phyloP scores from a whole-genome alignment of 2,797 vertebrate species.

The Malurus splendens region DNA sequence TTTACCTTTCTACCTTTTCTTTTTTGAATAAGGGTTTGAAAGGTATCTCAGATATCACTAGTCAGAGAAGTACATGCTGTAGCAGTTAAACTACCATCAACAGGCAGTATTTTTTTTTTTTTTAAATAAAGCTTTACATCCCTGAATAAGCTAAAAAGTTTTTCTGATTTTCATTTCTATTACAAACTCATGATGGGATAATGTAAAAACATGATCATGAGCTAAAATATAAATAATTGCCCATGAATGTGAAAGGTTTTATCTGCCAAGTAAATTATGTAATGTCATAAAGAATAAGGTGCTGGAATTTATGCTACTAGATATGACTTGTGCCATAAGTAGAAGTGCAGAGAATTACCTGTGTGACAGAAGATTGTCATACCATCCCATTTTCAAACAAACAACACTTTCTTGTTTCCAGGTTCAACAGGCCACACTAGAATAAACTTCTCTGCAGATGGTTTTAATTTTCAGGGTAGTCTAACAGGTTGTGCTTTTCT shows the following conservation, averaged over 20 bases:
- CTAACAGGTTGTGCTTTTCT: not conserved
- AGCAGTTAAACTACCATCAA: not conserved
- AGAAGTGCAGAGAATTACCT: not conserved
- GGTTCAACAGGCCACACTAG: not conserved
- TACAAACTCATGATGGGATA: not conserved
- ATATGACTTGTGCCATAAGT: not conserved
- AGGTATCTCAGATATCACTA: not conserved
- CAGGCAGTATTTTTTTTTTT: not conserved
- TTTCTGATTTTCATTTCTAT: not conserved
- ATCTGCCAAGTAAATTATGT: not conserved
- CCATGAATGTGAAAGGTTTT: not conserved
- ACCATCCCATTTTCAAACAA: not conserved
- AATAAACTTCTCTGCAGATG: not conserved
- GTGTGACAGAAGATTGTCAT: not conserved
- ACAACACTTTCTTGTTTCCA: not conserved
- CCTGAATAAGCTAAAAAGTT: not conserved
- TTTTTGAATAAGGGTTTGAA: not conserved
- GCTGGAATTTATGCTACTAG: not conserved
- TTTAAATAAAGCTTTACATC: not conserved
- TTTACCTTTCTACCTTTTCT: not conserved
- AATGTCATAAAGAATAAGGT: not conserved
- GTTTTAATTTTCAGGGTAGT: not conserved
- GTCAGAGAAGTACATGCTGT: not conserved
- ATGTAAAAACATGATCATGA: not conserved
- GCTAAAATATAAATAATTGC: not conserved